Evolutionary conservation across 1,140 invertebrate genomes (phyloP), one percentile per base, ranked within the genome.

Genomic region (Lepidurus arcticus): DNA sequence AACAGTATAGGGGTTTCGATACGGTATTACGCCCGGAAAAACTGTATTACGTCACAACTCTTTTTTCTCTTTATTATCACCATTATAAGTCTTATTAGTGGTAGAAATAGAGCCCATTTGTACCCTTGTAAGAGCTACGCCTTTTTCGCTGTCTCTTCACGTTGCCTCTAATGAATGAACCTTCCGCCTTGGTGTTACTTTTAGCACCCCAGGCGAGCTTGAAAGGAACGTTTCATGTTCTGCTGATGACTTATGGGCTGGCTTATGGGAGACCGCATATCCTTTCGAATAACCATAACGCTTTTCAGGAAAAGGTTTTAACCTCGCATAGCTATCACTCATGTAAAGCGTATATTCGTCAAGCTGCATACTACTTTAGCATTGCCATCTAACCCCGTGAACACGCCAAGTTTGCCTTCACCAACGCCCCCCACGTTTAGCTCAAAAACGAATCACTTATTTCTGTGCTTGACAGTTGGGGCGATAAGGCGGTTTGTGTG

Each of bases 131-230:
- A 0, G 34, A 34, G 34, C 4, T 34, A 34, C 53, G 53, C 53
- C 53, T 65, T 65, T 65, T 65, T 34, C 3, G 34, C 34, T 65
- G 53, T 65, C 53, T 65, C 16, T 65, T 21, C 53, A 0, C n/a
- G 53, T 65, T 65, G 21, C 53, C 53, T 65, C 16, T 65, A 65
- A 65, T 65, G 21, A 65, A 65, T 65, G 53, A 65, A 16, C 53
- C 53, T 21, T 65, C 21, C 47, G 47, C 47, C 26, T 65, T 65
- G 16, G 6, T 21, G 21, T 65, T 65, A 65, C 53, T 65, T 13
- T 65, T 21, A 65, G 21, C 53, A 65, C 53, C 21, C 9, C 4
- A 65, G 53, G 53, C 16, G 16, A n/a, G 53, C 21, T 65, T 6
- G 45, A 47, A 16, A 47, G 16, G 16, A 47, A 10, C 45, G 45